A percentile compares a stretch with the other conserved stretches of the same genome.
Conservation (phyloP, 2,113 vertebrate genomes). For the Papio anubis region DNA sequence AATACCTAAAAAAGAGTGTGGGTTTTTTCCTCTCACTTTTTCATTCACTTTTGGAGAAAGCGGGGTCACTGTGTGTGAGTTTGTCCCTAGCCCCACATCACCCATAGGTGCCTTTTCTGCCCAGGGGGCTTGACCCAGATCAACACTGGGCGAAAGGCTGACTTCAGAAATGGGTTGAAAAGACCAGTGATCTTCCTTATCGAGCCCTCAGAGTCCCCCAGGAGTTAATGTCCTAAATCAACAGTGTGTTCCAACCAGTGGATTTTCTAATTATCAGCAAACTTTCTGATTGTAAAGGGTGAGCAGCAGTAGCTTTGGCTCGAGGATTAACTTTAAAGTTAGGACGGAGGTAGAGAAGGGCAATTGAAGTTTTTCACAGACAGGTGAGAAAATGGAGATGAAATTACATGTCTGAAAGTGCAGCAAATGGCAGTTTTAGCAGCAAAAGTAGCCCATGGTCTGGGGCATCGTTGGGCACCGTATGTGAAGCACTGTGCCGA, state of each 20-base stretch:
- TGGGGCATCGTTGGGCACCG: background rate
- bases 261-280: background rate
- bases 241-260: accelerated
- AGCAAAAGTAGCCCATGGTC: accelerated
- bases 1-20: background rate
- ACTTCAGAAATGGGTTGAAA: background rate
- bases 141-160: background rate
- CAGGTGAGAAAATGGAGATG: background rate
- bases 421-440: too few species aligned
- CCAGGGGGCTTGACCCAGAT: background rate
- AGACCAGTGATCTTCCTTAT: background rate
- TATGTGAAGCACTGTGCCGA: too few species aligned
- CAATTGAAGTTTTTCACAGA: background rate
- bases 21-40: too few species aligned
- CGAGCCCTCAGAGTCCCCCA: background rate
- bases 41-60: background rate
- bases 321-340: background rate
- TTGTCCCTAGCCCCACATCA: background rate
- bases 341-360: accelerated
- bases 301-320: too few species aligned
- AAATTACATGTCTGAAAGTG: accelerated
- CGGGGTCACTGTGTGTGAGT: background rate
- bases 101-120: background rate
- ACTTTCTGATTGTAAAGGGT: accelerated
- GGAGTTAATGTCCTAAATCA: background rate